Evolutionary conservation across 2,113 vertebrate species (phyloP).

Genomic region (Petaurus breviceps): DNA sequence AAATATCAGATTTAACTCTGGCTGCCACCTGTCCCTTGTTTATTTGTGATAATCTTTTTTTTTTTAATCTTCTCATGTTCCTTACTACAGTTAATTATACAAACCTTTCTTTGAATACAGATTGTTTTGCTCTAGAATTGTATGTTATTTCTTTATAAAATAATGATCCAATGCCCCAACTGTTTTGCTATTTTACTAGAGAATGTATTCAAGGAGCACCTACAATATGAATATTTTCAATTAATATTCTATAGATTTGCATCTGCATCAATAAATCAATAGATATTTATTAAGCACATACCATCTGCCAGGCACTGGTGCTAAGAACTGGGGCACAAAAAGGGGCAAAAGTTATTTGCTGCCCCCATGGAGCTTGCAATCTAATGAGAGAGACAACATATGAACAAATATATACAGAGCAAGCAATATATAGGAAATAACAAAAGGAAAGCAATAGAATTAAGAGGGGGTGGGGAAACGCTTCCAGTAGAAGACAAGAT

Average conservation of each 20-base stretch:
- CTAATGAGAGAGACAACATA: background rate
- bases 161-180: constrained; percentile 25
- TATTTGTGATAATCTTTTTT: constrained; percentile 60
- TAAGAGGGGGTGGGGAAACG: background rate
- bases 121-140: background rate
- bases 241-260: background rate
- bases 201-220: background rate
- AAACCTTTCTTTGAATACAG: constrained; percentile 63
- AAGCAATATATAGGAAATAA: no score
- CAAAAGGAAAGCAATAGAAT: background rate
- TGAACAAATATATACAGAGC: background rate
- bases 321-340: background rate
- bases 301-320: background rate
- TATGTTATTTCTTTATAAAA: constrained; percentile 48
- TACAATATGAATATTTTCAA: background rate
- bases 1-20: constrained; percentile 53
- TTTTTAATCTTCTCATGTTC: constrained; percentile 63
- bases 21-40: constrained; percentile 45
- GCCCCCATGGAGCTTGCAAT: no score
- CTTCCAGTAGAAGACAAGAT: background rate
- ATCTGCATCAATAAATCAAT: no score
- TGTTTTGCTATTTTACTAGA: constrained; percentile 1
- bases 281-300: no score
- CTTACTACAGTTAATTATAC: constrained; percentile 43
- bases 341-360: background rate